phyloP scores from a whole-genome alignment of 2,113 vertebrate species.

The Gymnobelideus leadbeateri region DNA sequence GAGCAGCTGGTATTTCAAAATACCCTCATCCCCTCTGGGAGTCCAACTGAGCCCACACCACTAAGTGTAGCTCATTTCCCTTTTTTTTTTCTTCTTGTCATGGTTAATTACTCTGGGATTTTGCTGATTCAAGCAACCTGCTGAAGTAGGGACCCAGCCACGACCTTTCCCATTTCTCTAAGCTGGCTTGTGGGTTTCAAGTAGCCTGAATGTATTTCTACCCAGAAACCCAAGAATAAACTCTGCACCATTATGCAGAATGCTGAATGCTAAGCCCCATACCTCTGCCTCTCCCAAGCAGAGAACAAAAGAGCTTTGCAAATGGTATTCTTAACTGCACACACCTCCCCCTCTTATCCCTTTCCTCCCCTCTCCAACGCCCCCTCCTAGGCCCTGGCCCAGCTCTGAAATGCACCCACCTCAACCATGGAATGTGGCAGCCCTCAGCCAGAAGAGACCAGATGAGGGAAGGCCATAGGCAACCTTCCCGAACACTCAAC shows the following conservation, averaged over 20 bases:
- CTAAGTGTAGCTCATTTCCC: conserved; percentile 52
- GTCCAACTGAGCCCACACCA: neutral
- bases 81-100: conserved; percentile 70
- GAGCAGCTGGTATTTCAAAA: conserved; percentile 64
- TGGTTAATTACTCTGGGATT: conserved; percentile 69
- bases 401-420: conserved; percentile 34
- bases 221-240: conserved; percentile 68
- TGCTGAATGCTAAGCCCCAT: conserved; percentile 51
- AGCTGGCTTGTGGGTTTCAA: conserved; percentile 46
- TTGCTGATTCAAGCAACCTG: conserved; percentile 70
- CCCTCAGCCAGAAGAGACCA: neutral
- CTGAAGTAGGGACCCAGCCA: conserved; percentile 53
- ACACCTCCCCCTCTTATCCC: neutral
- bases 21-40: conserved; percentile 25
- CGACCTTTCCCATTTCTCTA: conserved; percentile 43
- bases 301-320: conserved; percentile 67
- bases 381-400: neutral
- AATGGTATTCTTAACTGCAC: conserved; percentile 45
- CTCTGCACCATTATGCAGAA: neutral
- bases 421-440: neutral
- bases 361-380: neutral
- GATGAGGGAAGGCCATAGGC: neutral
- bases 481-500: neutral
- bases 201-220: conserved; percentile 60
- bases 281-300: conserved; percentile 11